Base-by-base conservation (phyloP, 2,888 invertebrate species). In the Labia minor region DNA sequence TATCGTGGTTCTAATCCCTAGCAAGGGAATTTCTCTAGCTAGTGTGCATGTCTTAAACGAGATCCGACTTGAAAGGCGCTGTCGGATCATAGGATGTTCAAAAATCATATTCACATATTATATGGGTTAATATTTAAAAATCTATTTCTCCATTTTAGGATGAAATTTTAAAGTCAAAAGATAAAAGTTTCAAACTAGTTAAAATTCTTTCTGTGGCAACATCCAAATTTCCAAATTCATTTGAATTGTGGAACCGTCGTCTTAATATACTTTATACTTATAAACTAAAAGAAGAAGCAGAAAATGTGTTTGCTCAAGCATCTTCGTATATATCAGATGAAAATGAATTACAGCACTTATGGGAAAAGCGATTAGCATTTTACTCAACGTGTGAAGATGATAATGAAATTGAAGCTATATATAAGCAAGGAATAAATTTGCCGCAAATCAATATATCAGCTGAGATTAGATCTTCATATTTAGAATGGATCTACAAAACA, bases 401-500 rank as follows among this genome's bases (percentile, higher is more conserved):
- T 14, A 68, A 69, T 20, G 69, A 69, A 10, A 49, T 49, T 49
- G 68, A 71, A 37, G 63, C 66, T 18, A 64, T 70, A 11, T 72
- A 70, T 49, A 63, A 66, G 26, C 65, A 72, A 69, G 71, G 66
- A 20, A 61, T 70, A 10, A 61, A 77, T 70, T 81, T 81, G 72
- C 81, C 83, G 69, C 77, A 78, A 72, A 76, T 3, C 2, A n/a
- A 75, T 68, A 77, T 85, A 63, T 73, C 83, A 1, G 75, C 81
- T 68, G 76, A 79, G 21, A 77, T 86, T 20, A 86, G 85, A 76
- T 83, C 85, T 0, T 80, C 81, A 71, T 83, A 85, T 67, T 76
- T 88, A 0, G 81, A 85, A 72, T 86, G 85, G 83, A 71, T 81
- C 20, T 83, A 76, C 20, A 70, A 79, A 33, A 74, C 74, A n/a